Evolutionary conservation across 2,888 invertebrate species (phyloP).

Genomic region (Heteropelma amictum): DNA sequence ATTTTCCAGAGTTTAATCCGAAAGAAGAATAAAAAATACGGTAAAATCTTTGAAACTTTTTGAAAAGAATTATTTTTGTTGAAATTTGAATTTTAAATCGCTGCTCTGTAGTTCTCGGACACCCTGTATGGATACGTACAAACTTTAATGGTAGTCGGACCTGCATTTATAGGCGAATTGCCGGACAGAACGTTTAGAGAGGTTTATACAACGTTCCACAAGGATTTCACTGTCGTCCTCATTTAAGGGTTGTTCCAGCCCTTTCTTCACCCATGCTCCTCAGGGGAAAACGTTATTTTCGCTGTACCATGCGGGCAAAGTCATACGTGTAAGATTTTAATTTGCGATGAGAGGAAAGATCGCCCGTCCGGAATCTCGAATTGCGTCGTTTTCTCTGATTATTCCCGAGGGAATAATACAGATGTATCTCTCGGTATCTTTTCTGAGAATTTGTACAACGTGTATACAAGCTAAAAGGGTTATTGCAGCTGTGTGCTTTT

Average conservation of each 20-base stretch:
- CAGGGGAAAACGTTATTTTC: slow-evolving; percentile 19
- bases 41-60: too few relatives aligned
- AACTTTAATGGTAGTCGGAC: slow-evolving; percentile 8
- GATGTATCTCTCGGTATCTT: slow-evolving; percentile 36
- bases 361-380: slow-evolving; percentile 25
- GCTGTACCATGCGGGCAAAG: neutral
- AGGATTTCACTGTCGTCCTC: slow-evolving; percentile 23
- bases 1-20: too few relatives aligned
- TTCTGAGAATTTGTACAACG: slow-evolving; percentile 33
- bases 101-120: too few relatives aligned
- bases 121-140: neutral
- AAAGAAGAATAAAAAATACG: too few relatives aligned
- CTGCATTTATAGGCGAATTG: slow-evolving; percentile 1
- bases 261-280: slow-evolving; percentile 8
- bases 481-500: slow-evolving; percentile 22
- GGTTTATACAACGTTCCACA: slow-evolving; percentile 25
- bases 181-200: slow-evolving; percentile 22
- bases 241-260: neutral
- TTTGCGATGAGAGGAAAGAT: slow-evolving; percentile 60
- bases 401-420: slow-evolving; percentile 63
- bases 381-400: slow-evolving; percentile 57
- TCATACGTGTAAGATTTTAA: slow-evolving; percentile 65
- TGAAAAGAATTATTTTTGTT: too few relatives aligned
- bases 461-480: slow-evolving; percentile 10
- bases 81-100: too few relatives aligned